A percentile compares a stretch with the other conserved stretches of the same genome.
Conservation (phyloP, 2,797 vertebrate genomes). For the Smutsia gigantea region DNA sequence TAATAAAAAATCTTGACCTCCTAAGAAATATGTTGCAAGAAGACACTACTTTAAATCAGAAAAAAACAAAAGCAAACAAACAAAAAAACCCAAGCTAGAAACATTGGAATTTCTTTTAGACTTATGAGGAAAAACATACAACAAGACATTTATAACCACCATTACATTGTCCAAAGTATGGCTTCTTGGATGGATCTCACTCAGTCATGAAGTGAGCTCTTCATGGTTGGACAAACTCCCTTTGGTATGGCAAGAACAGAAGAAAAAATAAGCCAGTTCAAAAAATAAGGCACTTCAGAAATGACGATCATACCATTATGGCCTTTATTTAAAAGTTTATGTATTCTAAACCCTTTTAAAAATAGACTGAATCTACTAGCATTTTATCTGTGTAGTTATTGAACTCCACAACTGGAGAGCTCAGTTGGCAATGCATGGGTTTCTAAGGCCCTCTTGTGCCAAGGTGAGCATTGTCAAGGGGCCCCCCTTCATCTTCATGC, state of each 20-base stretch:
- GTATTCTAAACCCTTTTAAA: not conserved
- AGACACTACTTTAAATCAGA: not conserved
- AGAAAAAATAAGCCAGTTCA: constrained; percentile 8
- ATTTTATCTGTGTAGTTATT: not conserved
- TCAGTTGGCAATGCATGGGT: not conserved
- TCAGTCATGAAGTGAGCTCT: not conserved
- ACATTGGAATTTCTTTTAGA: constrained; percentile 31
- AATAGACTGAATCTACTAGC: not conserved
- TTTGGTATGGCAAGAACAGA: constrained; percentile 40
- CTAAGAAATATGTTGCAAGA: constrained; percentile 42
- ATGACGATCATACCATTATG: not conserved
- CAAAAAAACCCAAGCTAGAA: constrained; percentile 24
- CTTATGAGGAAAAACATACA: constrained; percentile 21
- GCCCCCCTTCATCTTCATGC: not conserved
- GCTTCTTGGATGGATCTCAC: not conserved
- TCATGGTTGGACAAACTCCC: not conserved
- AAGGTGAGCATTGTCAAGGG: not conserved
- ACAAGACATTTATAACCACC: not conserved
- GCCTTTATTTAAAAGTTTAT: not conserved
- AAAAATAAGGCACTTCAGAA: not conserved
- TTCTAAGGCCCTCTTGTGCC: not conserved
- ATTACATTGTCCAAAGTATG: not conserved
- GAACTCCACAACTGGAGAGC: not conserved
- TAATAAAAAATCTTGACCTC: constrained; percentile 19
- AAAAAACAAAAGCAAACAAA: not conserved